Percentiles rank a stretch among this genome's conserved stretches.
phyloP scores from a whole-genome alignment of 2,113 vertebrate genomes.

The Montifringilla adamsi region DNA sequence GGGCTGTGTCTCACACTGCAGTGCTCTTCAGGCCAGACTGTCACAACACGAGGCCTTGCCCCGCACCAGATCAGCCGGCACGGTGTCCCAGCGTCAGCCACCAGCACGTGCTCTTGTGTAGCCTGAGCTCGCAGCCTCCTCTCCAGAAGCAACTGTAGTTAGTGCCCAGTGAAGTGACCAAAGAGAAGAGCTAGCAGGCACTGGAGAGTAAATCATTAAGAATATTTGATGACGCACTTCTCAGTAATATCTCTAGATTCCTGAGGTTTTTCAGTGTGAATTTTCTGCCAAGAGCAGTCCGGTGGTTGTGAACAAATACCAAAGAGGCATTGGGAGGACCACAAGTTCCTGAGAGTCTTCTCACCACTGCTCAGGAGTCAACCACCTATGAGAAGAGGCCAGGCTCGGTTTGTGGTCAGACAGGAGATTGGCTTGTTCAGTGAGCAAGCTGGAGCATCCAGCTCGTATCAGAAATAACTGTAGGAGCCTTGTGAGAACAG shows the following conservation, averaged over 20 bases:
- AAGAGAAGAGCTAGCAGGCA: neutral
- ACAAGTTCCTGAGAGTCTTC: neutral
- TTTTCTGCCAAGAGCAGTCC: neutral
- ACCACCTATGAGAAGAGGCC: neutral
- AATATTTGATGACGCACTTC: neutral
- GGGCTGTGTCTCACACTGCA: neutral
- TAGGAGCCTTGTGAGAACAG: neutral
- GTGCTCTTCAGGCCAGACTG: neutral
- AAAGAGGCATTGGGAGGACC: neutral
- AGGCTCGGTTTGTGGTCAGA: neutral
- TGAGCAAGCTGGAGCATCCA: neutral
- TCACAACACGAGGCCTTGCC: neutral
- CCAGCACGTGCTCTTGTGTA: accelerated
- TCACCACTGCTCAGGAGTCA: neutral
- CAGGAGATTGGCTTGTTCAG: neutral
- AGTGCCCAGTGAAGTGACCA: neutral
- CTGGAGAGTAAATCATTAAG: neutral
- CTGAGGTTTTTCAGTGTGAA: neutral
- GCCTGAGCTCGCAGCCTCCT: neutral
- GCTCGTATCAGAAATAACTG: neutral
- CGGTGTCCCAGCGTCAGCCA: accelerated
- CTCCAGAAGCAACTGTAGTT: neutral
- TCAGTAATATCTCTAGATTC: neutral
- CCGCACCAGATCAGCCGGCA: neutral
- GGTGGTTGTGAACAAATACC: neutral